These are phyloP conservation scores for Glyphotaelius pellucidus DNA, from an alignment of 2,888 invertebrate genomes.

Conservation along the genomic window DNA sequence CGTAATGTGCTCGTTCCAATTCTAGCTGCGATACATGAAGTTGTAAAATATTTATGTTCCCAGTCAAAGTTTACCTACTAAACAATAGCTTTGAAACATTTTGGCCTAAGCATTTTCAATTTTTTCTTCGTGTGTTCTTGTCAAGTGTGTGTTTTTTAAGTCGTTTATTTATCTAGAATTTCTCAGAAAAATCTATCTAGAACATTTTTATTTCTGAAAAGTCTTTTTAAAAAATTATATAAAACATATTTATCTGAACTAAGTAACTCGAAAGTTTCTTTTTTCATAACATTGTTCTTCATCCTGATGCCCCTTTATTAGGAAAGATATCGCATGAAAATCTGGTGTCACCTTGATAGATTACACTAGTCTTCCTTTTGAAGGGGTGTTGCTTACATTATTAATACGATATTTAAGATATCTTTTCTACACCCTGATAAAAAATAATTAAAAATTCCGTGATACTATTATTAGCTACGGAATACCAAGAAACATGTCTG, in stretches of 20 bases:
- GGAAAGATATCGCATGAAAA: slow-evolving; percentile 43
- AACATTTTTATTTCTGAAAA: too few species aligned
- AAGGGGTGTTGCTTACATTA: background rate
- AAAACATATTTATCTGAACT: too few species aligned
- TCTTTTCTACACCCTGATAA: background rate
- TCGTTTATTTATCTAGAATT: too few species aligned
- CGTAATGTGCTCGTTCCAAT: too few species aligned
- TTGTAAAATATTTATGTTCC: too few species aligned
- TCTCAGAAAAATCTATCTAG: too few species aligned
- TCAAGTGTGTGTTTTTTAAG: background rate
- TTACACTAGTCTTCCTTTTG: background rate
- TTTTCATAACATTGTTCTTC: background rate
- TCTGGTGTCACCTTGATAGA: slow-evolving; percentile 49
- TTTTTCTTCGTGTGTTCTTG: too few species aligned
- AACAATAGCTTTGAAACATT: background rate
- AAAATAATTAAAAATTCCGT: background rate
- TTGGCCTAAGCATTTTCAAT: background rate
- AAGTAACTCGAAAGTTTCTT: background rate
- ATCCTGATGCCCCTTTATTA: background rate
- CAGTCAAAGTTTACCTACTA: background rate
- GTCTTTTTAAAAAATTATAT: too few species aligned
- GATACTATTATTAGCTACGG: background rate
- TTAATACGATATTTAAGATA: background rate
- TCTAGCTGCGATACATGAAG: too few species aligned
- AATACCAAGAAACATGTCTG: background rate